Conservation (phyloP, 2,888 invertebrate species). For the Diarsia mendica region DNA sequence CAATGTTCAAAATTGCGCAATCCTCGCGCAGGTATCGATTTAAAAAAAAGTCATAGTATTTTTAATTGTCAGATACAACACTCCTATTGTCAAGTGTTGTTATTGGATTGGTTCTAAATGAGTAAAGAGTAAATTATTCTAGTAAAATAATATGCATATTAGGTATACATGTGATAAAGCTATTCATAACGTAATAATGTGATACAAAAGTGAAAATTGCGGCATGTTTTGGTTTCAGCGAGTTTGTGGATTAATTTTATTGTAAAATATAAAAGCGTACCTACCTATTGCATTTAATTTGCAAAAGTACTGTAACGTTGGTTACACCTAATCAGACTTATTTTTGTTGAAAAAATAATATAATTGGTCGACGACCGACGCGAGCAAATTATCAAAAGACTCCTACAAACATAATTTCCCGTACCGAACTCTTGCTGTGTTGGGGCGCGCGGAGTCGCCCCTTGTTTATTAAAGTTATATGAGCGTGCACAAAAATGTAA, state of each 20-base stretch:
- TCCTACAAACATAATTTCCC: background rate
- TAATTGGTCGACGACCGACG: background rate
- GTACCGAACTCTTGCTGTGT: background rate
- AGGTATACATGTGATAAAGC: slow-evolving; percentile 9
- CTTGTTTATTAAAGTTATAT: background rate
- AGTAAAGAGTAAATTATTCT: slow-evolving; percentile 10
- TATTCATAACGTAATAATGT: slow-evolving; percentile 10
- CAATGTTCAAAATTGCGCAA: slow-evolving; percentile 52
- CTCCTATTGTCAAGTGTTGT: slow-evolving; percentile 59
- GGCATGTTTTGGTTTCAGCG: background rate
- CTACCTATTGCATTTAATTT: background rate
- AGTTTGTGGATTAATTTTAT: background rate
- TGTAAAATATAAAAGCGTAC: background rate
- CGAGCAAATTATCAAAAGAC: slow-evolving; percentile 49
- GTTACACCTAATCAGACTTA: background rate
- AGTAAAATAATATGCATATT: too few species aligned
- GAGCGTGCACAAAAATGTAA: slow-evolving; percentile 33
- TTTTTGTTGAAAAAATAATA: slow-evolving; percentile 2
- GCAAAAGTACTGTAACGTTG: background rate
- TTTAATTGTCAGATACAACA: slow-evolving; percentile 4
- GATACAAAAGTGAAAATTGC: slow-evolving; percentile 30
- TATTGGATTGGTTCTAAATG: too few species aligned
- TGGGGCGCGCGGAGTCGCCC: background rate
- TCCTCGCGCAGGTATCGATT: slow-evolving; percentile 37
- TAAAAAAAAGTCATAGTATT: slow-evolving; percentile 9